A percentile compares a stretch with the other conserved stretches of the same genome.
phyloP scores from a whole-genome alignment of 2,888 invertebrate genomes.

The Heliothis peltigera region DNA sequence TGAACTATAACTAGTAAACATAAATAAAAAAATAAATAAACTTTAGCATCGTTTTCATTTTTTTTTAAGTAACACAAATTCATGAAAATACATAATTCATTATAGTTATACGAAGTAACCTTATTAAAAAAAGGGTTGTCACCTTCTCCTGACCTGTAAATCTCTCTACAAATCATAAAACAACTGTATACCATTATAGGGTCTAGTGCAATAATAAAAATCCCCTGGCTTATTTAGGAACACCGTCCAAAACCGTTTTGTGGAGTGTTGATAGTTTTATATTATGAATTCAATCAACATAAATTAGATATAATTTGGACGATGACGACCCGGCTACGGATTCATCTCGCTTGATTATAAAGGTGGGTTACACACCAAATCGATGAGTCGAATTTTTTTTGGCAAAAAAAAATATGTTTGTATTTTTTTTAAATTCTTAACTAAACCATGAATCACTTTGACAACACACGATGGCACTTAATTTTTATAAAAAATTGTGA shows the following conservation, averaged over 20 bases:
- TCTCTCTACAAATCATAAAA: slow-evolving; percentile 13
- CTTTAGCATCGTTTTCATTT: no score
- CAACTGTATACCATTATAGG: slow-evolving; percentile 19
- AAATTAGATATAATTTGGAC: slow-evolving; percentile 86
- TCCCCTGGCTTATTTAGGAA: slow-evolving; percentile 60
- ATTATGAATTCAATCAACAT: slow-evolving; percentile 89
- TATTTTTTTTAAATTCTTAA: no score
- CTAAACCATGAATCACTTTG: no score
- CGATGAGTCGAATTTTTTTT: slow-evolving; percentile 45
- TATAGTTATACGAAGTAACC: neutral
- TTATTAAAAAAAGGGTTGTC: neutral
- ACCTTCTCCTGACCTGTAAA: neutral
- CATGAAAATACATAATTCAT: neutral
- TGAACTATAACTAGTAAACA: no score
- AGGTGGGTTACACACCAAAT: slow-evolving; percentile 22
- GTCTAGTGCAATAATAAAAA: slow-evolving; percentile 49
- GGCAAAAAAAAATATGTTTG: no score
- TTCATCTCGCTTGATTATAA: slow-evolving; percentile 56
- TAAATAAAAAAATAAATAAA: no score
- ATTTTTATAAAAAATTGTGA: no score
- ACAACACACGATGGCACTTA: no score
- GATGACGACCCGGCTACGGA: slow-evolving; percentile 76
- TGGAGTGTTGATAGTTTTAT: slow-evolving; percentile 85
- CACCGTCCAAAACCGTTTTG: slow-evolving; percentile 59
- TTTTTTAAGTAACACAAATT: no score